phyloP scores from a whole-genome alignment of 2,888 invertebrate genomes.

The Cryptosula pallasiana region DNA sequence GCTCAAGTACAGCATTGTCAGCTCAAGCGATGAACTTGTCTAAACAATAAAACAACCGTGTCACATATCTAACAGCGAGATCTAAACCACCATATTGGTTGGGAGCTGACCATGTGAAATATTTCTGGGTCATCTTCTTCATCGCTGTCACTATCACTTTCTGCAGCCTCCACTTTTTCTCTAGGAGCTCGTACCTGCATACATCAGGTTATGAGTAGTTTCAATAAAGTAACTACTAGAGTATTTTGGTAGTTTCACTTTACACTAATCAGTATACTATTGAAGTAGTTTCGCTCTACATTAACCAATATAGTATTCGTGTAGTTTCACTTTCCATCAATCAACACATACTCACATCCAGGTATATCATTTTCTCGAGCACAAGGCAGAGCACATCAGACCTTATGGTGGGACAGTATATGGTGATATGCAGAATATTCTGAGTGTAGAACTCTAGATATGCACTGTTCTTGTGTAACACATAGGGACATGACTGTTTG shows the following conservation, averaged over 20 bases:
- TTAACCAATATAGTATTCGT: too few relatives aligned
- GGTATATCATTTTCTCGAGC: constrained; percentile 64
- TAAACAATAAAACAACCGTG: too few relatives aligned
- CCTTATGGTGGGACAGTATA: constrained; percentile 68
- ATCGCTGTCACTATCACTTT: constrained; percentile 28
- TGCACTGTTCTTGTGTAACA: constrained; percentile 62
- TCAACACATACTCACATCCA: constrained; percentile 50
- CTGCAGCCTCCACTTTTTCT: constrained; percentile 58
- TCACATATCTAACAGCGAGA: too few relatives aligned
- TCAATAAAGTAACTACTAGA: too few relatives aligned
- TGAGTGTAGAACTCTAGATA: constrained; percentile 70
- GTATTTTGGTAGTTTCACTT: too few relatives aligned
- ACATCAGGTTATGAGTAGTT: too few relatives aligned
- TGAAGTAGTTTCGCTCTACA: too few relatives aligned
- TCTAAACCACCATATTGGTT: background rate
- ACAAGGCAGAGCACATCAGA: constrained; percentile 69
- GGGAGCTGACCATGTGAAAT: constrained; percentile 36
- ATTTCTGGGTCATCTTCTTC: constrained; percentile 30
- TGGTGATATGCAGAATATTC: constrained; percentile 70
- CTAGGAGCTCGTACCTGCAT: constrained; percentile 60
- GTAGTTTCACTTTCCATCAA: too few relatives aligned
- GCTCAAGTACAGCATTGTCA: too few relatives aligned
- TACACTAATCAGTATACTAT: too few relatives aligned
- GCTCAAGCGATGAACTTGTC: too few relatives aligned
- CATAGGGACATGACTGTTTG: constrained; percentile 69